Evolutionary conservation across 2,113 vertebrate species (phyloP).

Genomic region (Takifugu bimaculatus): DNA sequence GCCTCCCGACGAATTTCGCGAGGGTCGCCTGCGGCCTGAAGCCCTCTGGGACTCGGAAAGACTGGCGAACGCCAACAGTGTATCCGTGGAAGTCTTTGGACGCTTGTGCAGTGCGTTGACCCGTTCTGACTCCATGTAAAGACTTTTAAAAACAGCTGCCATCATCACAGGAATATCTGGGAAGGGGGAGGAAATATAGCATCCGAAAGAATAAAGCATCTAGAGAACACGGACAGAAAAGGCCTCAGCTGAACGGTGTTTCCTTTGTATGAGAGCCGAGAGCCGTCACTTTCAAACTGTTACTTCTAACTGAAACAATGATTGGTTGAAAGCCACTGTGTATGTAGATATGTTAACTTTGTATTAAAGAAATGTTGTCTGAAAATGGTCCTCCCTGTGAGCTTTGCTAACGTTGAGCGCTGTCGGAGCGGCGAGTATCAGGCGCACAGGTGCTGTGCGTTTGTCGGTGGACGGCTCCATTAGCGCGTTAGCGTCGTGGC

Average conservation of each 20-base stretch:
- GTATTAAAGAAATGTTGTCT: conserved; percentile 99
- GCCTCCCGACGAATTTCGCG: conserved; percentile 50
- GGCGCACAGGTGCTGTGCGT: conserved; percentile 30
- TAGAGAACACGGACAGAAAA: conserved; percentile 48
- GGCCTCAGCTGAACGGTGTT: conserved; percentile 66
- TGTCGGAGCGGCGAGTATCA: conserved; percentile 8
- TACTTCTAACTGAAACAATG: conserved; percentile 87
- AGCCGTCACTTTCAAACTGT: conserved; percentile 88
- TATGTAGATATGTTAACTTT: conserved; percentile 99
- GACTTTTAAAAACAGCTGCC: conserved; percentile 59
- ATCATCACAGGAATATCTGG: conserved; percentile 52
- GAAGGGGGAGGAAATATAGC: conserved; percentile 41
- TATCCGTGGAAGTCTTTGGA: conserved; percentile 54
- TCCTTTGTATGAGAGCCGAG: conserved; percentile 84
- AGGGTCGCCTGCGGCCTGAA: conserved; percentile 8
- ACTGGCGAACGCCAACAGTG: conserved; percentile 46
- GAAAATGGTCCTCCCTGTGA: conserved; percentile 57
- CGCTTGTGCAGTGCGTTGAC: conserved; percentile 60
- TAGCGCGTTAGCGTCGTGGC: conserved; percentile 48
- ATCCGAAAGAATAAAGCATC: conserved; percentile 55
- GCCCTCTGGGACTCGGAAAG: conserved; percentile 39
- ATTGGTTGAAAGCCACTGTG: conserved; percentile 91
- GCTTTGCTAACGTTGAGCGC: conserved; percentile 23
- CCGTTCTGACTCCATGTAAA: conserved; percentile 65
- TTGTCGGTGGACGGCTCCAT: conserved; percentile 51